phyloP scores from a whole-genome alignment of 64 coral and sea anemone species.

The Dendronephthya gigantea region DNA sequence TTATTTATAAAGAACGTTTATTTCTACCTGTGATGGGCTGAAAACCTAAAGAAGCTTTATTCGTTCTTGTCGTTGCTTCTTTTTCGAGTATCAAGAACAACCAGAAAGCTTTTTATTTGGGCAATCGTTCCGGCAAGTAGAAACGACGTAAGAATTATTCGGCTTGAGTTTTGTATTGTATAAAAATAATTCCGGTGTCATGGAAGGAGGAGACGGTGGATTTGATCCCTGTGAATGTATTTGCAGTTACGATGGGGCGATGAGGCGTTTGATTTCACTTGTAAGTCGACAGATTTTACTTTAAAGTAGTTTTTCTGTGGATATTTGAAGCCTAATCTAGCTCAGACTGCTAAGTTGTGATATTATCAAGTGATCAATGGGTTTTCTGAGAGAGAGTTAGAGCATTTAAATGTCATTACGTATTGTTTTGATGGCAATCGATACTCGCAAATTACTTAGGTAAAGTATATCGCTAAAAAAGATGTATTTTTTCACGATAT shows the following conservation, averaged over 20 bases:
- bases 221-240: slow-evolving; percentile 99
- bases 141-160: not conserved
- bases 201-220: slow-evolving; percentile 71
- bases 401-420: not conserved
- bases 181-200: slow-evolving; percentile 24
- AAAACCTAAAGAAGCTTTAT: not conserved
- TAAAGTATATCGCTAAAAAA: not conserved
- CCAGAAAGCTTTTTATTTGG: not conserved
- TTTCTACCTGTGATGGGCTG: not conserved
- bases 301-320: too few species aligned
- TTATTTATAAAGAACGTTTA: not conserved
- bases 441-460: not conserved
- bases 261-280: slow-evolving; percentile 89
- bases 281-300: slow-evolving; percentile 32
- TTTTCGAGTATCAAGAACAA: not conserved
- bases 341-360: too few species aligned
- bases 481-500: not conserved
- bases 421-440: not conserved
- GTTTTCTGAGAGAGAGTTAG: not conserved
- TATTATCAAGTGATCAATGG: too few species aligned
- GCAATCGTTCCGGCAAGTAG: not conserved
- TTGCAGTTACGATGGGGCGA: slow-evolving; percentile 90
- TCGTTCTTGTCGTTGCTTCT: not conserved
- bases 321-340: too few species aligned
- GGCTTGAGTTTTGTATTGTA: not conserved